Conservation (phyloP, 1,140 invertebrate genomes). For the Tenebrio molitor region DNA sequence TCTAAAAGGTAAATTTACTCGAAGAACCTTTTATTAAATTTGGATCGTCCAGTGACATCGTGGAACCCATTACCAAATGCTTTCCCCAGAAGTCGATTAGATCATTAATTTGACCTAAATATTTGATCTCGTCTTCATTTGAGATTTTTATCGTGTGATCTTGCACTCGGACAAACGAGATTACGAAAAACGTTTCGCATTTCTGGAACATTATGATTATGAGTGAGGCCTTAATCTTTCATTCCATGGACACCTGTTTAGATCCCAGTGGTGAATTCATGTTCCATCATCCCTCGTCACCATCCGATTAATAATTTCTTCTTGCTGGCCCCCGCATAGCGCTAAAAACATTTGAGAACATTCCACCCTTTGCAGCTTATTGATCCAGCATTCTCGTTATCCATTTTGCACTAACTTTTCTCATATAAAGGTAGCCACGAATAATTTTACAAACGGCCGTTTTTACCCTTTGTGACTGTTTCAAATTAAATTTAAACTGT, state of each 20-base stretch:
- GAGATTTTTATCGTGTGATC: too few relatives aligned
- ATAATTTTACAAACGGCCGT: background rate
- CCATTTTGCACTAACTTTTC: slow-evolving; percentile 24
- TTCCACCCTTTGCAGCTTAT: slow-evolving; percentile 8
- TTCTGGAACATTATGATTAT: slow-evolving; percentile 1
- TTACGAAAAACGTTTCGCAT: too few relatives aligned
- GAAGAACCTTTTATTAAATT: too few relatives aligned
- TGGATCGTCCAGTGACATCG: too few relatives aligned
- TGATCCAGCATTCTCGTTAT: background rate
- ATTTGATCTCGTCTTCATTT: too few relatives aligned
- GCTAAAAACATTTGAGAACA: slow-evolving; percentile 30
- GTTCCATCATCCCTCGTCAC: slow-evolving; percentile 36
- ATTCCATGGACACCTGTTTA: slow-evolving; percentile 21
- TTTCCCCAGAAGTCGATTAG: too few relatives aligned
- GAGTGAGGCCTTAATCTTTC: slow-evolving; percentile 27
- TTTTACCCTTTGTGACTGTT: slow-evolving; percentile 10
- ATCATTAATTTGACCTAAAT: too few relatives aligned
- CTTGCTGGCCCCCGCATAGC: slow-evolving; percentile 7
- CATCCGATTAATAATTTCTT: slow-evolving; percentile 38
- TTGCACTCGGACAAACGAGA: too few relatives aligned
- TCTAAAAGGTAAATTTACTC: too few relatives aligned
- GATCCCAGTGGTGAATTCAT: slow-evolving; percentile 28
- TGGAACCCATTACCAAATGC: too few relatives aligned
- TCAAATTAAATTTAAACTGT: background rate
- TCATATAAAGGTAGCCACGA: background rate